Conservation (phyloP, 2,797 vertebrate genomes). For the Intellagama lesueurii region DNA sequence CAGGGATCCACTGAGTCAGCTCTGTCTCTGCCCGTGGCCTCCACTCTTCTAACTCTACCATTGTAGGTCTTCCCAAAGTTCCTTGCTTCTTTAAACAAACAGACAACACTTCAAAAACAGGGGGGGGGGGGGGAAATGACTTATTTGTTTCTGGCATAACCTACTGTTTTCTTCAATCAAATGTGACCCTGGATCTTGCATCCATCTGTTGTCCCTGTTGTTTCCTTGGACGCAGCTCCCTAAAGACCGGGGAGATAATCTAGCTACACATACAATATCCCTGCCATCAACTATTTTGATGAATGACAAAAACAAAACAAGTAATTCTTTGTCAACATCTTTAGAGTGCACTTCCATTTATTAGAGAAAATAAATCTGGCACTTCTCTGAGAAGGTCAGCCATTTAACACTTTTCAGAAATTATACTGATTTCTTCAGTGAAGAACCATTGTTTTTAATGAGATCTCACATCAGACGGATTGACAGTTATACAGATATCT, state of each 20-base stretch:
- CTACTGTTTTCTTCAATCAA: not conserved
- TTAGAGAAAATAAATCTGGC: not conserved
- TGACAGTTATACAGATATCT: not conserved
- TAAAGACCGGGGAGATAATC: not conserved
- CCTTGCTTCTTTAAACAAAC: not conserved
- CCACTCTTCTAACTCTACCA: not conserved
- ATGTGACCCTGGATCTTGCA: not conserved
- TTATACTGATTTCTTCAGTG: not conserved
- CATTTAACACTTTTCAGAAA: slow-evolving; percentile 14
- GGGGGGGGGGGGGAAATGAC: not conserved
- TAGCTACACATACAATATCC: not conserved
- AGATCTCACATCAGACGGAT: not conserved
- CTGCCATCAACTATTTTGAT: not conserved
- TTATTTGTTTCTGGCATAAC: not conserved
- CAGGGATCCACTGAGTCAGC: not conserved
- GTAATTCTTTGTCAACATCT: not conserved
- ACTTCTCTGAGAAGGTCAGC: slow-evolving; percentile 19
- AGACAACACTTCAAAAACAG: not conserved
- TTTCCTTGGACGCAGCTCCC: not conserved
- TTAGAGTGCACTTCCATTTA: not conserved
- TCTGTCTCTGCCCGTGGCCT: not conserved
- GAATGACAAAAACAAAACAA: not conserved
- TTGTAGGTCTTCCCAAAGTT: not conserved
- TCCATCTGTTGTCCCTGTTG: not conserved
- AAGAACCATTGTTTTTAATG: not conserved